Evolutionary conservation across 2,888 invertebrate species (phyloP), one percentile per base, ranked within the genome.

Genomic region (Dicranocentrus wangi): DNA sequence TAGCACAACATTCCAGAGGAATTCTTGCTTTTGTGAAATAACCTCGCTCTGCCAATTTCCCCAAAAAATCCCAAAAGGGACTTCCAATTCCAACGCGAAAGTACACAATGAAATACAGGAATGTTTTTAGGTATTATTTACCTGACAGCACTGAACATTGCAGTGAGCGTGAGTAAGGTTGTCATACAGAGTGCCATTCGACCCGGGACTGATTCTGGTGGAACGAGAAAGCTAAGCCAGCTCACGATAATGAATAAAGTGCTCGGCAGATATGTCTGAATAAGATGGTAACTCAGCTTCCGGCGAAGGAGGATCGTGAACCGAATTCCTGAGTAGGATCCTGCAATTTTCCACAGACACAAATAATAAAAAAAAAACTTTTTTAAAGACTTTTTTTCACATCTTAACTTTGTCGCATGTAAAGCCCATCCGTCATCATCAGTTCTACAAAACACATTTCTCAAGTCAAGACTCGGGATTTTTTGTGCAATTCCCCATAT

Each of bases 171-270:
- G 47, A 87, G 82, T 19, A 87, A 81, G 21, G 86, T 87, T 2
- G 87, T 87, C 87, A 87, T 87, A 55, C 86, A 85, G 13, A 86
- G 72, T 0, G 86, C 86, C 85, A 87, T 87, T 72, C 87, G 69
- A 3, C 84, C 86, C 19, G 85, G 84, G n/a, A 85, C 84, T 0
- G 78, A 80, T 51, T 85, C 82, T 55, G 84, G 84, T 53, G 86
- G 85, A 53, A 86, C 81, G 39, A 87, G 84, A 75, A 87, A 87
- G 42, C 85, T 84, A 55, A 86, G 75, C 87, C 87, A 87, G 58
- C 84, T 85, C 39, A 87, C 85, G 51, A 86, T 84, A 55, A 87
- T 86, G 81, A 87, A 87, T 55, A 87, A 81, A 19, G 84, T 83
- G 71, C 85, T 85, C 0, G 87, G 87, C 51, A 87, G 70, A 70